A percentile compares a stretch with the other conserved stretches of the same genome.
Evolutionary conservation across 92 coral and sea anemone genomes (phyloP).

Genomic region (Porites divaricata): DNA sequence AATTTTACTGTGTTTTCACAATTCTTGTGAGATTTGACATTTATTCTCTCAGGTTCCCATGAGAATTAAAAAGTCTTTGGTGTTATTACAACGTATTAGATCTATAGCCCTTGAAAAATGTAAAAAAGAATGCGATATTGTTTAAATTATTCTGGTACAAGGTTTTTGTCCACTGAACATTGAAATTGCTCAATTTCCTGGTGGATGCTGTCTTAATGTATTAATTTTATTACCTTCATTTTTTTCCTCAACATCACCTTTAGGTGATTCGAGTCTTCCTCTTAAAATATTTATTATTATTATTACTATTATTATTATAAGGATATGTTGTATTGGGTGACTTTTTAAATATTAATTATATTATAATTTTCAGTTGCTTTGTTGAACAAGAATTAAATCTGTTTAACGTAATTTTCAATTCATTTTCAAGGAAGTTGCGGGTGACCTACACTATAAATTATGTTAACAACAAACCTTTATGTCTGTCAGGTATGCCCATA

Average conservation of each 20-base stretch:
- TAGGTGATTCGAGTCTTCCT: too few relatives aligned
- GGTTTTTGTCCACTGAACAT: slow-evolving; percentile 11
- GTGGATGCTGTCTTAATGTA: background rate
- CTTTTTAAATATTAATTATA: too few relatives aligned
- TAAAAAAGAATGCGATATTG: background rate
- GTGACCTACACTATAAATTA: background rate
- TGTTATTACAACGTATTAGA: slow-evolving; percentile 8
- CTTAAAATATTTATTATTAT: too few relatives aligned
- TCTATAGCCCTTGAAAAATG: slow-evolving; percentile 9
- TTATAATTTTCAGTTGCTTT: too few relatives aligned
- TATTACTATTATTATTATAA: too few relatives aligned
- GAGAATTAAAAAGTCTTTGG: background rate
- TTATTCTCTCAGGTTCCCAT: background rate
- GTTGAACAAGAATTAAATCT: too few relatives aligned
- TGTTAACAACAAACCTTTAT: background rate
- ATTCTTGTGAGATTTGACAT: slow-evolving; percentile 1
- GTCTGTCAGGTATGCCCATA: background rate
- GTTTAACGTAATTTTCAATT: too few relatives aligned
- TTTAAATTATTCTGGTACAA: slow-evolving; percentile 10
- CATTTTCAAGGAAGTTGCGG: too few relatives aligned
- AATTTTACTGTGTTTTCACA: background rate
- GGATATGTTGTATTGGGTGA: too few relatives aligned
- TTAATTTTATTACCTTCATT: background rate
- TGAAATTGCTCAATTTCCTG: slow-evolving; percentile 8
- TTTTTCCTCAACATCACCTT: background rate